Percentiles rank a stretch among this genome's conserved stretches.
These are phyloP conservation scores for Rhinopomastus cyanomelas DNA, from an alignment of 2,113 vertebrate genomes.

Conservation along the genomic window DNA sequence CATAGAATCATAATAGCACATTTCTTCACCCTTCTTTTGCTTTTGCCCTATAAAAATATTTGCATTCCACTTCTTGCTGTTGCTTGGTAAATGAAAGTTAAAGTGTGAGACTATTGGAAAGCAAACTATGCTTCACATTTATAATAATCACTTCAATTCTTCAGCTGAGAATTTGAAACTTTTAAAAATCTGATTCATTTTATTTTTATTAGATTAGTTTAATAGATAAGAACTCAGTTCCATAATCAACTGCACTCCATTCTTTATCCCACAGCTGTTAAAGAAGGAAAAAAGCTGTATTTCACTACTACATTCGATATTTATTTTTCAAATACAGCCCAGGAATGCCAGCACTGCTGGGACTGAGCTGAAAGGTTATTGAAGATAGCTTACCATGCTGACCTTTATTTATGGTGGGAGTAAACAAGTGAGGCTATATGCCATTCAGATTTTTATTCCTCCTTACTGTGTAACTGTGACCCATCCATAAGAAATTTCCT, in stretches of 20 bases:
- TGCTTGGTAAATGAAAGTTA: too few species aligned
- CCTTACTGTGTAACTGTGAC: background rate
- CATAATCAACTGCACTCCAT: background rate
- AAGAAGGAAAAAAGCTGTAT: background rate
- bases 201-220: background rate
- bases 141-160: too few species aligned
- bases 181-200: too few species aligned
- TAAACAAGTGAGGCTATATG: background rate
- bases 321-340: conserved; percentile 12
- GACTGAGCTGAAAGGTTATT: conserved; percentile 51
- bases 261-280: background rate
- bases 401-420: conserved; percentile 41
- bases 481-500: conserved; percentile 11
- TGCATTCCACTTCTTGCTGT: too few species aligned
- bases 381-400: background rate
- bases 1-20: too few species aligned
- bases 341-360: conserved; percentile 47
- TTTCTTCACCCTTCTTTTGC: too few species aligned
- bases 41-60: too few species aligned
- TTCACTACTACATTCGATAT: background rate
- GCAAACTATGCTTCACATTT: too few species aligned
- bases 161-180: too few species aligned
- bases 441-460: background rate
- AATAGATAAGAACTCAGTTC: background rate
- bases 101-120: too few species aligned